Conservation (phyloP, 2,797 vertebrate genomes). For the Pseudochromis fuscus region DNA sequence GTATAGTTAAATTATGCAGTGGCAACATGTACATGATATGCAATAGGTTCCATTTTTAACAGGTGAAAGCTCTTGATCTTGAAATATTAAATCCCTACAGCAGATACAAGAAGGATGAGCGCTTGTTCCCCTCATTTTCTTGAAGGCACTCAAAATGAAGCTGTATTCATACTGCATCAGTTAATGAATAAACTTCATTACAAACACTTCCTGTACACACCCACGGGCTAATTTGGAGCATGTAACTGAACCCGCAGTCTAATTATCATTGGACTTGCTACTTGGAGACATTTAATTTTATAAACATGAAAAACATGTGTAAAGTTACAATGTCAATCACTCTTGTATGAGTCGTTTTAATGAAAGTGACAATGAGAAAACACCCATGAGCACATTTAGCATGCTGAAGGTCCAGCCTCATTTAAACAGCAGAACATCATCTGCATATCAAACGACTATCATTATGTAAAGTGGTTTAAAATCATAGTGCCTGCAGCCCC, state of each 20-base stretch:
- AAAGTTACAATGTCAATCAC: slow-evolving; percentile 2
- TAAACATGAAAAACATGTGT: slow-evolving; percentile 27
- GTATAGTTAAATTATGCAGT: no score
- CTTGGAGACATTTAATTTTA: slow-evolving; percentile 19
- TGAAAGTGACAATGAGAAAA: slow-evolving; percentile 37
- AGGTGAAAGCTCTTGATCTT: background rate
- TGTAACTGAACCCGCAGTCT: slow-evolving; percentile 16
- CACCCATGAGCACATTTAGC: slow-evolving; percentile 29
- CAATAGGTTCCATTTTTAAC: background rate
- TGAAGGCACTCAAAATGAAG: background rate
- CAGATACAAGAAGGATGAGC: background rate
- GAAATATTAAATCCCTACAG: slow-evolving; percentile 1
- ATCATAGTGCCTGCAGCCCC: background rate
- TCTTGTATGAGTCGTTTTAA: slow-evolving; percentile 31
- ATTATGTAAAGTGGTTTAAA: slow-evolving; percentile 35
- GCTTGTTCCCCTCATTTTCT: no score
- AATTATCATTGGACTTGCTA: slow-evolving; percentile 31
- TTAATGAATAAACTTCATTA: slow-evolving; percentile 7
- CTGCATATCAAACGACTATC: slow-evolving; percentile 40
- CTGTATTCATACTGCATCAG: background rate
- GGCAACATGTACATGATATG: no score
- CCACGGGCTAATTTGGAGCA: slow-evolving; percentile 32
- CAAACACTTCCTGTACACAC: slow-evolving; percentile 21
- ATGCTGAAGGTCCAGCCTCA: slow-evolving; percentile 23
- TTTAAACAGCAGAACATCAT: slow-evolving; percentile 35